Conservation (phyloP, 2,888 invertebrate species). For the Papilio demoleus region DNA sequence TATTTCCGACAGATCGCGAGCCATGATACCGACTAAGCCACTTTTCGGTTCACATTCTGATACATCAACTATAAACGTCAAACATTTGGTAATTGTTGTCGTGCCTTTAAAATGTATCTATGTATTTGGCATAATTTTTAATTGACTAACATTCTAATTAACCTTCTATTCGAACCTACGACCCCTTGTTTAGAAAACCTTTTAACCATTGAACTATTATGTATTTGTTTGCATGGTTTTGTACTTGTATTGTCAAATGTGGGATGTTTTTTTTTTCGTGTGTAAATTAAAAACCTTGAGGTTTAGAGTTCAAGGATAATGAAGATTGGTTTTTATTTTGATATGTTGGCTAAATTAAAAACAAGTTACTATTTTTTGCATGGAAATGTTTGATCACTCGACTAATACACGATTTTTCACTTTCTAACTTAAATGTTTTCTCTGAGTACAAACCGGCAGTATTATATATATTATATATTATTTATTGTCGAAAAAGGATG, state of each 20-base stretch:
- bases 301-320: neutral
- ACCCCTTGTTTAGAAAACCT: neutral
- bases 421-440: too few species aligned
- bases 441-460: too few species aligned
- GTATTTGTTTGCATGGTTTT: neutral
- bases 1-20: slow-evolving; percentile 53
- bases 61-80: slow-evolving; percentile 84
- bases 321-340: neutral
- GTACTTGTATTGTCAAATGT: neutral
- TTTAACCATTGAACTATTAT: neutral
- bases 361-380: neutral
- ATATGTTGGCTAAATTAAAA: neutral
- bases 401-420: too few species aligned
- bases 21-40: slow-evolving; percentile 63
- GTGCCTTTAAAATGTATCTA: slow-evolving; percentile 3
- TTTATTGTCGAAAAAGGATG: too few species aligned
- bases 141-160: neutral
- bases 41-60: slow-evolving; percentile 85
- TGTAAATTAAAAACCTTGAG: neutral
- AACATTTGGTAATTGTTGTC: slow-evolving; percentile 77
- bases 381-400: too few species aligned
- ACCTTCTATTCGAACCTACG: neutral
- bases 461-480: too few species aligned
- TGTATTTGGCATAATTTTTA: slow-evolving; percentile 4
- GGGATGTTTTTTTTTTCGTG: neutral